Evolutionary conservation across 2,888 invertebrate species (phyloP).

Genomic region (Bombylius major): DNA sequence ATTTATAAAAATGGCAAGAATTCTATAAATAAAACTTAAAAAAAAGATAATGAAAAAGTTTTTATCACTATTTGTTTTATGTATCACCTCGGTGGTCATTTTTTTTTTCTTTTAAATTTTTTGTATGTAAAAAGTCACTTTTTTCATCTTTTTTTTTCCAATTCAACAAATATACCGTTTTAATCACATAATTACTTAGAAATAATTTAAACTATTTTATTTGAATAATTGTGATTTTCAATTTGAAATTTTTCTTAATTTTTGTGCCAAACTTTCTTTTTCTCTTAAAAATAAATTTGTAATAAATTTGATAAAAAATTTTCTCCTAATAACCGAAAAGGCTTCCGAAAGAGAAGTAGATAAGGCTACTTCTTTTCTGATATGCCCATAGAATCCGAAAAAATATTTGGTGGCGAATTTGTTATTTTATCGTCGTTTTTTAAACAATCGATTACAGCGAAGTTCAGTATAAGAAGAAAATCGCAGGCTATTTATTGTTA

Average conservation of each 20-base stretch:
- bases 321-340: not conserved
- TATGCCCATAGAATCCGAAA: no score
- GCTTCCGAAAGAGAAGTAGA: not conserved
- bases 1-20: not conserved
- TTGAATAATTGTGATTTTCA: not conserved
- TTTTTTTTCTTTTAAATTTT: not conserved
- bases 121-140: no score
- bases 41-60: no score
- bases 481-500: no score
- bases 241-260: not conserved
- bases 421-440: constrained; percentile 11
- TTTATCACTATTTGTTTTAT: not conserved
- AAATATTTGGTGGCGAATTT: not conserved
- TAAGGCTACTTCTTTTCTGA: no score
- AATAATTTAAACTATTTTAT: no score
- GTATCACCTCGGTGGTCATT: constrained; percentile 6
- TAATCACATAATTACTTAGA: no score
- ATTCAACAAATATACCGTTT: no score
- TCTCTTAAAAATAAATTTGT: not conserved
- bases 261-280: not conserved
- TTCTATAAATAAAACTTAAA: no score
- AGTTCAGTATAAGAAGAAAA: not conserved
- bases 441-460: constrained; percentile 17
- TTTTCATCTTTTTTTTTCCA: no score
- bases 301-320: not conserved